Evolutionary conservation across 2,113 vertebrate genomes (phyloP), one percentile per base, ranked within the genome.

Genomic region (Triplophysa dalaica): DNA sequence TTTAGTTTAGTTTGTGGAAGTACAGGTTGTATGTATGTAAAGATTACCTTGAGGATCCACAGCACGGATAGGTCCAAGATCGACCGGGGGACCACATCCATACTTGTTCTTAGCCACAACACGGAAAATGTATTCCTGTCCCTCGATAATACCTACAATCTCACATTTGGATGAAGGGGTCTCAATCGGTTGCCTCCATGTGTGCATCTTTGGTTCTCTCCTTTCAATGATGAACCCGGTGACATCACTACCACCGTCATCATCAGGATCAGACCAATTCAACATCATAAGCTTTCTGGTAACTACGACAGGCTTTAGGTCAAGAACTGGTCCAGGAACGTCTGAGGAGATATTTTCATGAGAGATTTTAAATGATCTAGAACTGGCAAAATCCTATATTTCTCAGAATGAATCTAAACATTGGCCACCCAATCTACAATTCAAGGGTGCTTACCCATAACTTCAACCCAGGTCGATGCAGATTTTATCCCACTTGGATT

Each of bases 221-320:
- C 96, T 91, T 90, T 99, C 98, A 86, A 98, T 92, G 66, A 97
- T 85, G 76, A 98, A 99, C 73, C 97, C 96, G 0, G 88, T 98
- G 77, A 99, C 82, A 75, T 98, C 96, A 77, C 97, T 99, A 85
- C 98, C 98, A 81, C 98, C 98, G 29, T 99, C 95, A 75, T 99
- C 98, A 62, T 83, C 93, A 38, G 98, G 98, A 90, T 99, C 96
- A 63, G 96, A 96, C 98, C 98, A 99, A 86, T 99, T 99, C 83
- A 99, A 91, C 81, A 99, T 94, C 89, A 97, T 96, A 95, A 99
- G 95, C 81, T 98, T 99, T 85, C 95, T 95, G 78, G 97, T 99
- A 80, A 97, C 95, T 56, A 99, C 95, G 56, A 99, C 97, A 52
- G 98, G 98, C 81, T 99, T 98, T 79, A 99, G 91, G 65, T 99